Evolutionary conservation across 1,140 invertebrate species (phyloP).

Genomic region (Fopius arisanus): DNA sequence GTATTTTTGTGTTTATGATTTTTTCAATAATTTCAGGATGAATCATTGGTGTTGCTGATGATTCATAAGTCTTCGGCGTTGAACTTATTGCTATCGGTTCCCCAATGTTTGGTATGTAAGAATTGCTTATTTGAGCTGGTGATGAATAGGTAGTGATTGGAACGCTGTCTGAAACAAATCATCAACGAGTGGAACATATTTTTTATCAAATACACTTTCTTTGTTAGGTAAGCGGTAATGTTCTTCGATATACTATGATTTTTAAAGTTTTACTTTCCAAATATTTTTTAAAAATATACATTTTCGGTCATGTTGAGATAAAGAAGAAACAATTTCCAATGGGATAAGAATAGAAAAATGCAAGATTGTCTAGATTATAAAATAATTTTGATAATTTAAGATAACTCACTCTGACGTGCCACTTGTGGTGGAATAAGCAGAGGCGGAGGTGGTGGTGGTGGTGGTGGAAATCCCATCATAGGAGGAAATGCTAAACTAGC

Average conservation of each 20-base stretch:
- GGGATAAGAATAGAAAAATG: slow-evolving; percentile 13
- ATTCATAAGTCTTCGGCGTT: slow-evolving; percentile 56
- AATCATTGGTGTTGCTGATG: slow-evolving; percentile 52
- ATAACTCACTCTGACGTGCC: slow-evolving; percentile 49
- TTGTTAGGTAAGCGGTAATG: not conserved
- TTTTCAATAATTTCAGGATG: slow-evolving; percentile 61
- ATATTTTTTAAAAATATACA: too few relatives aligned
- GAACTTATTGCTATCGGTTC: slow-evolving; percentile 58
- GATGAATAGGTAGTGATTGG: slow-evolving; percentile 60
- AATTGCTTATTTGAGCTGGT: slow-evolving; percentile 57
- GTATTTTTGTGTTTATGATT: slow-evolving; percentile 70
- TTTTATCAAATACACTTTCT: slow-evolving; percentile 29
- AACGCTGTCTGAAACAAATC: slow-evolving; percentile 55
- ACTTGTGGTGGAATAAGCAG: slow-evolving; percentile 71
- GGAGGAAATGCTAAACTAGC: slow-evolving; percentile 51
- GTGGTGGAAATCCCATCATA: slow-evolving; percentile 58
- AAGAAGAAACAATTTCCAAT: too few relatives aligned
- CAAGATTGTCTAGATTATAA: slow-evolving; percentile 23
- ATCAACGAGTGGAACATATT: too few relatives aligned
- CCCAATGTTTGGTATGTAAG: slow-evolving; percentile 54
- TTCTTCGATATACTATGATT: too few relatives aligned
- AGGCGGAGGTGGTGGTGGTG: slow-evolving; percentile 68
- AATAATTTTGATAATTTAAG: slow-evolving; percentile 21
- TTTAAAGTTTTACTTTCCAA: too few relatives aligned
- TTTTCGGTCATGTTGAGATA: too few relatives aligned